Percentiles rank a stretch among this genome's conserved stretches.
phyloP scores from a whole-genome alignment of 2,113 vertebrate species.

The Pterocles orientalis region DNA sequence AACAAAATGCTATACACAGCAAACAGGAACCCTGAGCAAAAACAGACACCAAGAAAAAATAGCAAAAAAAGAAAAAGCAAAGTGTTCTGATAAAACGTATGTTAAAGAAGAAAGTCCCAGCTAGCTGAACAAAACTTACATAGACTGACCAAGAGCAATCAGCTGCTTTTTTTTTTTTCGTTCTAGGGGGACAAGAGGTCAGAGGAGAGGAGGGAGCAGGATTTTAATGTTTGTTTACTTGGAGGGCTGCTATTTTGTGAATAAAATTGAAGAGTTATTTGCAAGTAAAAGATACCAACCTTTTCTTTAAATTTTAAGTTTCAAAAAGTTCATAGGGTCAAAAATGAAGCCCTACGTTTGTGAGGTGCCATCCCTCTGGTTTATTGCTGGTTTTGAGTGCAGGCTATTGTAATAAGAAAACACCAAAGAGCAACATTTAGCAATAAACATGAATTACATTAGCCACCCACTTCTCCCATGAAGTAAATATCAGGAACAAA shows the following conservation, averaged over 20 bases:
- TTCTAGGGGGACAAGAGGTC: not conserved
- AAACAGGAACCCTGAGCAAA: not conserved
- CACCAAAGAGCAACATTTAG: constrained; percentile 39
- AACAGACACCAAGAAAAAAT: not conserved
- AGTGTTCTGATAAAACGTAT: not conserved
- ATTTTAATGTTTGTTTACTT: constrained; percentile 29
- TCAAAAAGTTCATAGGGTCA: not conserved
- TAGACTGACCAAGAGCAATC: not conserved
- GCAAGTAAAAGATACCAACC: not conserved
- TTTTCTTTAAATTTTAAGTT: not conserved
- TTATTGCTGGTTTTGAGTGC: constrained; percentile 28
- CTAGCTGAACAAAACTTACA: not conserved
- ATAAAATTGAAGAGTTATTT: not conserved
- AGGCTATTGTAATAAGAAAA: constrained; percentile 20
- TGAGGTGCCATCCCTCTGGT: not conserved
- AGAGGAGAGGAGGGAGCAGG: not conserved
- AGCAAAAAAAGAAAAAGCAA: not conserved
- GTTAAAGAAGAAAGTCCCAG: not conserved
- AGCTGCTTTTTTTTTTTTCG: not conserved
- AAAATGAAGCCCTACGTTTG: constrained; percentile 2
- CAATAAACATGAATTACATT: constrained; percentile 36
- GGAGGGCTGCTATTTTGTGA: not conserved
- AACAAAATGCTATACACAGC: not conserved
- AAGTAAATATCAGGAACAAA: constrained; percentile 1
- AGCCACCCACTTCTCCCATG: constrained; percentile 5